Conservation (phyloP, 2,888 invertebrate species). For the Deroplatys truncata region DNA sequence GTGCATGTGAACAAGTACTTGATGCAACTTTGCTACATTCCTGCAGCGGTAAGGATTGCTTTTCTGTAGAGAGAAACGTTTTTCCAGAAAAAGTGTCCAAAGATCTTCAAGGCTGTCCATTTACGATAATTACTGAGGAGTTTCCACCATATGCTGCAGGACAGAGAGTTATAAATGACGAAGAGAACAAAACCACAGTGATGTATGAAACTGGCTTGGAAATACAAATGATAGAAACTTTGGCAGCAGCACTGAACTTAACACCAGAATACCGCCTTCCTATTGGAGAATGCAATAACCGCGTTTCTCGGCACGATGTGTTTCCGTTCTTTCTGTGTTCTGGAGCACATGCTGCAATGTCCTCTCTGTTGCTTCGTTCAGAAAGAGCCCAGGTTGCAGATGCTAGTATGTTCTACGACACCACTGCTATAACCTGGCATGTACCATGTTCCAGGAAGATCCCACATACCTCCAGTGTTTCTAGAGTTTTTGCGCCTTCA, state of each 20-base stretch:
- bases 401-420: not conserved
- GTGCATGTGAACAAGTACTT: not conserved
- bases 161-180: not conserved
- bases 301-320: not conserved
- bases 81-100: not conserved
- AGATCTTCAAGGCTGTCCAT: not conserved
- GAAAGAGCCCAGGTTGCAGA: not conserved
- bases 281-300: not conserved
- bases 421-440: not conserved
- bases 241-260: not conserved
- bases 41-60: not conserved
- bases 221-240: not conserved
- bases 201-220: not conserved
- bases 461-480: not conserved
- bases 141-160: not conserved
- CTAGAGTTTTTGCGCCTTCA: not conserved
- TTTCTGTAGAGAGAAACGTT: not conserved
- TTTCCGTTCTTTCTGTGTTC: not conserved
- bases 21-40: not conserved
- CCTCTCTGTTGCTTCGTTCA: not conserved
- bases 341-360: not conserved
- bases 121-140: not conserved
- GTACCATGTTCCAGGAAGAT: not conserved
- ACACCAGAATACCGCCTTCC: not conserved
- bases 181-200: not conserved